Evolutionary conservation across 2,888 invertebrate species (phyloP), one percentile per base, ranked within the genome.

Genomic region (Phragmatobia fuliginosa): DNA sequence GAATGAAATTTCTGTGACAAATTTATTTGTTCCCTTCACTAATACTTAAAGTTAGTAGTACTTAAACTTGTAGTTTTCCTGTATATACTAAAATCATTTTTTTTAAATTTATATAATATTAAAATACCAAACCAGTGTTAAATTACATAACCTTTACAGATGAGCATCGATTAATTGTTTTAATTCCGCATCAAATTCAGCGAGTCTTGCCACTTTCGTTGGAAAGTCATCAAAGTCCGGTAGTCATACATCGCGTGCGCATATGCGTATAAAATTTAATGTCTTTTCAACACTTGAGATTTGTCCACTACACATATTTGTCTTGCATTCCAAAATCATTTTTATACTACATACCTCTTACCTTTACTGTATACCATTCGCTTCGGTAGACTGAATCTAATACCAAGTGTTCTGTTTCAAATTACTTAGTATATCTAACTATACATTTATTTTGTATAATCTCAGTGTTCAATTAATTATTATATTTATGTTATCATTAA

Each of bases 141-240:
- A 25, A 16, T 41, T 62, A 45, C 21, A 21, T 11, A 45, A 49
- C 14, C 10, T 62, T 62, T 45, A 28, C 58, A 62, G 65, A 66
- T 62, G 60, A 60, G 64, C 33, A 70, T 31, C 5, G 49, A 38
- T 67, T 56, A 87, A 88, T 86, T 87, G 87, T 88, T 84, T 81
- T 78, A 80, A 83, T 77, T 75, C 81, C 70, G 76, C 82, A 81
- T 56, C 25, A 14, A 28, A 56, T 78, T 78, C 84, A 85, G 83
- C 86, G 86, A 86, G 86, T 85, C 78, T 81, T 85, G 88, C 89
- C 90, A 90, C 94, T 93, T 93, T 93, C 94, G 91, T 90, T 92
- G 90, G 94, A 94, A 94, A 94, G 93, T 90, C 77, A 83, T 75
- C 80, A 69, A 62, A 79, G 85, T 83, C 88, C 91, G 92, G 92